A percentile compares a stretch with the other conserved stretches of the same genome.
phyloP scores from a whole-genome alignment of 2,888 invertebrate species.

The Lochmaea crataegi region DNA sequence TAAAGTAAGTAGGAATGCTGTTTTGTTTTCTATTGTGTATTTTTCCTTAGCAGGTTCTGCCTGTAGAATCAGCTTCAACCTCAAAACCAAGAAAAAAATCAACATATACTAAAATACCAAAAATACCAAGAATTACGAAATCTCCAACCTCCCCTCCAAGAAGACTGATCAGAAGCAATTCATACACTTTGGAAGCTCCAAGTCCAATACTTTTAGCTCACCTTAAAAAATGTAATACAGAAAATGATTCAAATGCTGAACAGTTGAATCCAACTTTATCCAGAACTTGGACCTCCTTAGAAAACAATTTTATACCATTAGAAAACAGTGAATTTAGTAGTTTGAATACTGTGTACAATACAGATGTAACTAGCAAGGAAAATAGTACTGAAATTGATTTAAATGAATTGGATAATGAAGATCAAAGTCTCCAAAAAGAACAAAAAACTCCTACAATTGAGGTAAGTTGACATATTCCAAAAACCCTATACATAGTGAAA shows the following conservation, averaged over 20 bases:
- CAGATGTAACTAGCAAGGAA: conserved; percentile 19
- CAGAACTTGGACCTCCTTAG: conserved; percentile 44
- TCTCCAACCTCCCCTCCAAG: conserved; percentile 57
- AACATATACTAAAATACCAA: neutral
- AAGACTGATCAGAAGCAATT: conserved; percentile 76
- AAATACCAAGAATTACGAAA: neutral
- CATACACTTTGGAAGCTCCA: conserved; percentile 82
- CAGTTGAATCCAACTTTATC: conserved; percentile 26
- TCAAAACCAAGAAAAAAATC: conserved; percentile 11
- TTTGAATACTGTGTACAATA: conserved; percentile 45
- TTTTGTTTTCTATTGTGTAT: neutral
- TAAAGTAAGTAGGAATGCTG: neutral
- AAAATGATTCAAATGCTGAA: conserved; percentile 13
- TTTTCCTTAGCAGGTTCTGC: neutral
- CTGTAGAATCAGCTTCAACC: neutral
- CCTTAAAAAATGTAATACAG: conserved; percentile 64
- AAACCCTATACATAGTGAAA: too few species aligned
- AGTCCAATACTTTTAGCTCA: conserved; percentile 80
- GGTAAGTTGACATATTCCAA: conserved; percentile 10
- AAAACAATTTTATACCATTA: conserved; percentile 45
- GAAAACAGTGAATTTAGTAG: conserved; percentile 48
- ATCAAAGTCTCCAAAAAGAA: conserved; percentile 5
- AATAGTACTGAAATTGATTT: conserved; percentile 5
- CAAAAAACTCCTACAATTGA: conserved; percentile 50
- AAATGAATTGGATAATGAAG: neutral